A percentile compares a stretch with the other conserved stretches of the same genome.
Evolutionary conservation across 1,140 invertebrate species (phyloP).

Genomic region (Pygmarrhopalites habei): DNA sequence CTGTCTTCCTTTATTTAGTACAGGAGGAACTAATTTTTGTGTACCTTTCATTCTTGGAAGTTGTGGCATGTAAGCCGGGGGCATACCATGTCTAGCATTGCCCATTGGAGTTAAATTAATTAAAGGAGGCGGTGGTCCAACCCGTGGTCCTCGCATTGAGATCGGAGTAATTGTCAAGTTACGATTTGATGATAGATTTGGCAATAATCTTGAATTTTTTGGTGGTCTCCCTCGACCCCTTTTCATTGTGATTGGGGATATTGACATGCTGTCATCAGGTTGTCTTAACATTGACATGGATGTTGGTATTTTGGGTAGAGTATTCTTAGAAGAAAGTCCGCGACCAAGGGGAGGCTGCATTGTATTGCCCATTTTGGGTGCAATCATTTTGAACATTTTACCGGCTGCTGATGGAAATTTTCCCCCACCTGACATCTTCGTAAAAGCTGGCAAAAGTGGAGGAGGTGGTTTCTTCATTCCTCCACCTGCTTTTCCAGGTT

Average conservation of each 20-base stretch:
- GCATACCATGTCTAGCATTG: neutral
- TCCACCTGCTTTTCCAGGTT: neutral
- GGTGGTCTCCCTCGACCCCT: conserved; percentile 5
- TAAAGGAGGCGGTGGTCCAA: conserved; percentile 13
- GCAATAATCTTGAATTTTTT: conserved; percentile 11
- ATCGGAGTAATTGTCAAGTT: conserved; percentile 25
- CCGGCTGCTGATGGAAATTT: neutral
- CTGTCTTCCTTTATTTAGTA: no score
- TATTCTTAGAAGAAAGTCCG: neutral
- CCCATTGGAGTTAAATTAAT: conserved; percentile 16
- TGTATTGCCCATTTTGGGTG: neutral
- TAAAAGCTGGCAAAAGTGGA: conserved; percentile 6
- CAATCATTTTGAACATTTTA: no score
- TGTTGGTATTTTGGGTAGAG: neutral
- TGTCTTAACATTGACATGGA: conserved; percentile 9
- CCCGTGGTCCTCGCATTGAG: conserved; percentile 1
- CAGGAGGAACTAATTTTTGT: no score
- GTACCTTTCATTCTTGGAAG: conserved; percentile 6
- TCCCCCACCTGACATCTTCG: neutral
- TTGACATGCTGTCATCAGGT: conserved; percentile 18
- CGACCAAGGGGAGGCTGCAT: neutral
- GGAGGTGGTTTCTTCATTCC: conserved; percentile 8
- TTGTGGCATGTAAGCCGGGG: no score
- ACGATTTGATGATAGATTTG: conserved; percentile 1
- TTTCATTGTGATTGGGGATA: conserved; percentile 20